Evolutionary conservation across 2,797 vertebrate genomes (phyloP), one percentile per base, ranked within the genome.

Genomic region (Lithobates pipiens): DNA sequence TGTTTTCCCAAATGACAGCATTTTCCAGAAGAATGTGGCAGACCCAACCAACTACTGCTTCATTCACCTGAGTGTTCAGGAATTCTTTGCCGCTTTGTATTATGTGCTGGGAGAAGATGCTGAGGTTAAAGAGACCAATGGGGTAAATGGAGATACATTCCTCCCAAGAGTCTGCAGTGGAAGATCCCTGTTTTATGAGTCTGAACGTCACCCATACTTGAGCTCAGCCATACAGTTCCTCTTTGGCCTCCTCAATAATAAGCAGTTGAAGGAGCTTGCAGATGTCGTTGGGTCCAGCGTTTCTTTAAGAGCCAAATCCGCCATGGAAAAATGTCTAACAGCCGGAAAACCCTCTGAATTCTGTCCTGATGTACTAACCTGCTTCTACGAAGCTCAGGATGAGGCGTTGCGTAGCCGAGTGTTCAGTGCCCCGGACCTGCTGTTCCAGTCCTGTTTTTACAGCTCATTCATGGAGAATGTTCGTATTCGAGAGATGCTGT

Each of bases 11-110:
- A 70, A 86, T 1, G 25, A 69, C 68, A 82, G 83, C 42, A 72
- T 91, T 79, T 87, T 91, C 83, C 87, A 90, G 0, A 85, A 76
- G 74, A 88, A 91, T 16, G 16, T 13, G 3, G 81, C 89, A 2
- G 65, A 76, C 85, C 50, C 88, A 34, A 80, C 88, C 54, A 88
- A 85, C 83, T 91, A 89, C 76, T 54, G 76, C 23, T 91, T 91
- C 50, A 27, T 77, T 36, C 83, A 90, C 46, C 36, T 87, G n/a
- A 88, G 86, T 8, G 36, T 92, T 36, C 91, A 91, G 81, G 90
- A 91, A 46, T 89, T 89, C 76, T 89, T 91, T 82, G 91, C 88
- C 86, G 76, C 76, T 78, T 18, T 92, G 85, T 90, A 82, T 23
- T 92, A 89, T 63, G 5, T 89, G 9, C 76, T 91, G 39, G 69